These are phyloP conservation scores for Triplophysa dalaica DNA, from an alignment of 2,113 vertebrate genomes.

Conservation along the genomic window DNA sequence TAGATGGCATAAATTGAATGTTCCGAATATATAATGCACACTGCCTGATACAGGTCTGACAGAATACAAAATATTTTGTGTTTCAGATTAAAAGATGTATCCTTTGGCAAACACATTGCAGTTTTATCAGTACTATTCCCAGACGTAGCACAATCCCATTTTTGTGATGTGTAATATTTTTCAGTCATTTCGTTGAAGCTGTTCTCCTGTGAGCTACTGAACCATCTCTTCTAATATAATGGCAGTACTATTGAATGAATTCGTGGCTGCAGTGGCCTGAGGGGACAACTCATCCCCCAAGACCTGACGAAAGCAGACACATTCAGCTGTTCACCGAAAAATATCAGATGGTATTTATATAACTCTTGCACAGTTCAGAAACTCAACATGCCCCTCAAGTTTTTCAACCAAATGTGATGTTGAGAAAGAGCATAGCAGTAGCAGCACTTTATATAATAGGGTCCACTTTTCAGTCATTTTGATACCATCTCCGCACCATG, in stretches of 20 bases:
- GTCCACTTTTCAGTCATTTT: too few species aligned
- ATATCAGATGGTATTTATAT: slow-evolving; percentile 57
- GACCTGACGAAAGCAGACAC: slow-evolving; percentile 14
- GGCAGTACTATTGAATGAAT: not conserved
- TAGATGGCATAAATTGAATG: too few species aligned
- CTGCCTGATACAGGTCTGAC: not conserved
- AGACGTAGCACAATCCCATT: not conserved
- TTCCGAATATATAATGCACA: not conserved
- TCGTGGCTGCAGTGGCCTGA: slow-evolving; percentile 14
- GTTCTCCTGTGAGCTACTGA: not conserved
- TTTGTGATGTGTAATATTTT: not conserved
- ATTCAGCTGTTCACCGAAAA: slow-evolving; percentile 36
- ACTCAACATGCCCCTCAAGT: not conserved
- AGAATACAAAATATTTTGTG: not conserved
- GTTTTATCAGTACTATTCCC: not conserved
- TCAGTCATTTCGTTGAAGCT: not conserved
- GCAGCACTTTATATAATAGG: not conserved
- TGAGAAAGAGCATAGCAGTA: not conserved
- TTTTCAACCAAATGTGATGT: not conserved
- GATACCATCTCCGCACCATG: too few species aligned
- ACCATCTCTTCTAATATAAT: slow-evolving; percentile 39
- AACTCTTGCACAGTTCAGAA: slow-evolving; percentile 23
- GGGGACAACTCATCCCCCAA: slow-evolving; percentile 13
- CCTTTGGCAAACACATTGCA: not conserved
- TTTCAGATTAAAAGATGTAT: slow-evolving; percentile 4